Evolutionary conservation across 2,888 invertebrate genomes (phyloP), one percentile per base, ranked within the genome.

Genomic region (Leistus spinibarbis): DNA sequence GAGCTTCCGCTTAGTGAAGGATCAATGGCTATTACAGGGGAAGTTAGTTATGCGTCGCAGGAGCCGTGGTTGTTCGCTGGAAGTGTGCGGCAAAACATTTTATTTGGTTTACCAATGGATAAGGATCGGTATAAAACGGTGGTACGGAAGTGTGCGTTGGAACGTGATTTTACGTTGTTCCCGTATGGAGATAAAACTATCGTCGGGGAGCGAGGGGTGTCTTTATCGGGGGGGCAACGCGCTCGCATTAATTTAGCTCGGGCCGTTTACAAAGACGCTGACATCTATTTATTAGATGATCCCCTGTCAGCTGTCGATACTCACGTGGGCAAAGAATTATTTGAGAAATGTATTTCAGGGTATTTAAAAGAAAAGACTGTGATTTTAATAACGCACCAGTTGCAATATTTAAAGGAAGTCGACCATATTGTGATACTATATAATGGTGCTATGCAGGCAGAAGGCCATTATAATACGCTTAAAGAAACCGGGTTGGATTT

Each of bases 281-380:
- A 96, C 79, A 92, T 97, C 78, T 97, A 96, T 83, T 85, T 97
- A 16, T 86, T 97, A 70, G 97, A 97, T 84, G 97, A 97, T 87
- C 97, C 97, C 0, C 87, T 97, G 54, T 93, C 95, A 77, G 97
- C 97, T 0, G 97, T 97, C n/a, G 97, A 97, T 86, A 91, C 96
- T 0, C 94, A 95, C 83, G 97, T 97, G 0, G 95, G 96, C 0
- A 91, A 94, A 3, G 94, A 95, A 84, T 88, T 97, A 79, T 97
- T 97, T 85, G 94, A 97, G 82, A 90, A 92, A 81, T 95, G 94
- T 81, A 88, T 95, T 69, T 88, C 83, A 10, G 84, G 89, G 4
- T 91, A 91, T 80, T 86, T 95, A 79, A 87, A 88, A n/a, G 88
- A 91, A 77, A 91, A 93, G 82, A 92, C 93, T 0, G 86, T 92